Evolutionary conservation across 2,113 vertebrate species (phyloP), one percentile per base, ranked within the genome.

Genomic region (Dasyurus viverrinus): DNA sequence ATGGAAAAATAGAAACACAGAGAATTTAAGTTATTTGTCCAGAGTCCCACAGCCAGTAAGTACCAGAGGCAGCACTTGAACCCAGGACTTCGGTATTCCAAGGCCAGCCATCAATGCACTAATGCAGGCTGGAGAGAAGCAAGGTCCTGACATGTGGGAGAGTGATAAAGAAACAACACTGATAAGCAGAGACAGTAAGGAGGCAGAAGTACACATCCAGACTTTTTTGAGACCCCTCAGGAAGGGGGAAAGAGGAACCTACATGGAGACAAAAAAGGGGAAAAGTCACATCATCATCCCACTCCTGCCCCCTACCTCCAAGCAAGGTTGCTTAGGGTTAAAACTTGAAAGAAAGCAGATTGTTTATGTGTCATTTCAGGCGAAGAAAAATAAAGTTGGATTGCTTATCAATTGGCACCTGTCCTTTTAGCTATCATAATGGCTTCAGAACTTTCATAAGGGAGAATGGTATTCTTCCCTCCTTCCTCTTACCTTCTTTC

Each of bases 61-160:
- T 57, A 57, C 27, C 57, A 60, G 57, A 60, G 57, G 57, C 57
- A 36, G 57, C 27, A 60, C 11, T 36, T 60, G 11, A 14, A 30
- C 57, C 55, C 55, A 57, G 55, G 9, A 27, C 55, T 60, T 36
- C 27, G 2, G 11, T 60, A 30, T 30, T 60, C 27, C 57, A 60
- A 30, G 2, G 27, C 27, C 57, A 30, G 57, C 27, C 57, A 60
- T 60, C 2, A 30, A 30, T 60, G 26, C 57, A 60, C 57, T 60
- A 60, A 30, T 10, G 27, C 27, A 60, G 54, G 27, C 27, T 96
- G 94, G 93, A 90, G 50, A 95, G 92, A 94, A 96, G 60, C 30
- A 97, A 96, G 36, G 89, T 90, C 90, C 68, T 89, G 89, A 42
- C 23, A 89, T 89, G 95, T 90, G 92, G 94, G 36, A 92, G 23